Evolutionary conservation across 1,140 invertebrate species (phyloP).

Genomic region (Trichonephila clavata): DNA sequence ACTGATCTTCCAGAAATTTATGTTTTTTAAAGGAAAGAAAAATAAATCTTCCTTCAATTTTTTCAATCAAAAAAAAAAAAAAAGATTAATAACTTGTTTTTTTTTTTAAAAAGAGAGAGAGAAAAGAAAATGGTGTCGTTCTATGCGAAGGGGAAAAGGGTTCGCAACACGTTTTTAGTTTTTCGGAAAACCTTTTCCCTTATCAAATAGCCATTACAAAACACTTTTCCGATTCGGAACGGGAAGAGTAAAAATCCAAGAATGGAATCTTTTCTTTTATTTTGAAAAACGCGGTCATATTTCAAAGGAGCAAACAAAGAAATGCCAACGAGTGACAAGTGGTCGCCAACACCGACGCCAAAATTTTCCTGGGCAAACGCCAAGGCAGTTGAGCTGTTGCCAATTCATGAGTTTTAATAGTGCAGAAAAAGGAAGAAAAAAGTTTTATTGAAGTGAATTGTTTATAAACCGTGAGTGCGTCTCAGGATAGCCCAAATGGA

Average conservation of each 20-base stretch:
- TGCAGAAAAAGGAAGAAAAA: background rate
- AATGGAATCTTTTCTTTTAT: slow-evolving; percentile 14
- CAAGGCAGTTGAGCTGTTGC: slow-evolving; percentile 25
- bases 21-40: no score
- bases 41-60: background rate
- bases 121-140: background rate
- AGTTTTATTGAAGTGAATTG: slow-evolving; percentile 11
- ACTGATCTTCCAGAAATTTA: no score
- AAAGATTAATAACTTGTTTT: background rate
- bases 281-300: slow-evolving; percentile 8
- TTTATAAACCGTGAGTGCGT: background rate
- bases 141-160: background rate
- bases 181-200: background rate
- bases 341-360: background rate
- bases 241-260: background rate
- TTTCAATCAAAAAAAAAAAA: background rate
- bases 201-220: slow-evolving; percentile 40
- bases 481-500: background rate
- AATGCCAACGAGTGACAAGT: background rate
- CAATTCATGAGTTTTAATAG: slow-evolving; percentile 16
- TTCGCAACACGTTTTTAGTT: background rate
- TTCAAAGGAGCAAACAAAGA: slow-evolving; percentile 13
- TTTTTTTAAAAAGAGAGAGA: background rate
- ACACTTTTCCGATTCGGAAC: slow-evolving; percentile 11
- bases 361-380: background rate